These are phyloP conservation scores for Eueremaeus valkanovi DNA, from an alignment of 2,888 invertebrate species.

Conservation along the genomic window DNA sequence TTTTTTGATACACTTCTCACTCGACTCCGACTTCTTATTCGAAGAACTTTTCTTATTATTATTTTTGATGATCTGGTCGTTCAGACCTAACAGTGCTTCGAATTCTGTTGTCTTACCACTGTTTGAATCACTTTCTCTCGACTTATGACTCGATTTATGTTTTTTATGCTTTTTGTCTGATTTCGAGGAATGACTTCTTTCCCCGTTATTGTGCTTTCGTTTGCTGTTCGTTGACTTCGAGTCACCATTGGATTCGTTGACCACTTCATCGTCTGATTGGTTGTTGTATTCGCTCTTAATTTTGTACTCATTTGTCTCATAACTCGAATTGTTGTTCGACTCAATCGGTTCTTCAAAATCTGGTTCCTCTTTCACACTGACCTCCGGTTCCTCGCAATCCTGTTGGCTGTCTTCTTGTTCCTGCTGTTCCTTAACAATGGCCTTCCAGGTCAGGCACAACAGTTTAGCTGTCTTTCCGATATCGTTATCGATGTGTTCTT, in stretches of 20 bases:
- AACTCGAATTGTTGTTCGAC: not conserved
- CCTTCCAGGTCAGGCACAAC: constrained; percentile 31
- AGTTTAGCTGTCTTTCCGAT: constrained; percentile 40
- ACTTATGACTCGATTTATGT: constrained; percentile 27
- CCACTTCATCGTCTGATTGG: not conserved
- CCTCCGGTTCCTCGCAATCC: not conserved
- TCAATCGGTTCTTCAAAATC: not conserved
- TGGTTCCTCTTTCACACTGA: not conserved
- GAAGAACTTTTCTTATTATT: not conserved
- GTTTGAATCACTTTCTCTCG: not conserved
- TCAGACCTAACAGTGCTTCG: constrained; percentile 16
- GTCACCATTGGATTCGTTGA: not conserved
- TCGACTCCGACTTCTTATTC: not conserved
- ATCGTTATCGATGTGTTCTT: constrained; percentile 28
- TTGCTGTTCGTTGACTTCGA: not conserved
- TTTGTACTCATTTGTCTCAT: not conserved
- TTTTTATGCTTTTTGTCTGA: constrained; percentile 24
- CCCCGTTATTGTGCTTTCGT: not conserved
- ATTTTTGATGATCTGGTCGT: constrained; percentile 24
- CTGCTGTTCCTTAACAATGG: constrained; percentile 30
- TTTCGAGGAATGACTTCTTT: not conserved
- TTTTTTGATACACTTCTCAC: not conserved
- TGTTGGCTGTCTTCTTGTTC: constrained; percentile 26
- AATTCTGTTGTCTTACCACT: constrained; percentile 9
- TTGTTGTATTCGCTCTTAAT: not conserved